Evolutionary conservation across 2,113 vertebrate species (phyloP), one percentile per base, ranked within the genome.

Genomic region (Pitta sordida): DNA sequence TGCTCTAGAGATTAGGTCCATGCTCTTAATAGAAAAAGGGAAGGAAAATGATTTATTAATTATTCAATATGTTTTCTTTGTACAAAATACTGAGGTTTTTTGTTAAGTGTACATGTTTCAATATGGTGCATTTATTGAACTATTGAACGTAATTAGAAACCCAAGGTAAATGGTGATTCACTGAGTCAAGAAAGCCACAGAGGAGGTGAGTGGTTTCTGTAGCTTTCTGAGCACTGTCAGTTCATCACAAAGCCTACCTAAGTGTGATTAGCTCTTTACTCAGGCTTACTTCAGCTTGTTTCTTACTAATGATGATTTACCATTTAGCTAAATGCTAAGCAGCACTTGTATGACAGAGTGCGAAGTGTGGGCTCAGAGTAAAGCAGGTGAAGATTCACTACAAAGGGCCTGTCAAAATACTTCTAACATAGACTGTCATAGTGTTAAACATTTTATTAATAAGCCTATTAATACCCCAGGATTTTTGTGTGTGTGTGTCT

Each of bases 391-490:
- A 91, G 67, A 89, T 80, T 85, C 89, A 69, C 87, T 85, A 83
- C 81, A 93, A 92, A 93, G 46, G 34, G 16, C 75, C 67, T 91
- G 84, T 94, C 94, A 95, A 93, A 96, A 94, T 94, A 87, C 94
- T 92, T 82, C 81, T 77, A 64, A 87, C 91, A 89, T 71, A 83
- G 21, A 58, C 84, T 87, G 91, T 87, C 70, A 49, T 44, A 39
- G 82, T 41, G 9, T 94, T 93, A 93, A 96, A 93, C 95, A 87
- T 63, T 95, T 94, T 95, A 94, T 96, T 96, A 95, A 96, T 95
- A 96, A 92, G 70, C 58, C 75, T 90, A 91, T 96, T 94, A 96
- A 94, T 96, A 87, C 71, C 67, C 67, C 58, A 65, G 70, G 70
- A 84, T 89, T 83, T 81, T 78, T 87, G 36, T 87, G 10, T 71